Conservation (phyloP, 2,113 vertebrate species). For the Tautogolabrus adspersus region DNA sequence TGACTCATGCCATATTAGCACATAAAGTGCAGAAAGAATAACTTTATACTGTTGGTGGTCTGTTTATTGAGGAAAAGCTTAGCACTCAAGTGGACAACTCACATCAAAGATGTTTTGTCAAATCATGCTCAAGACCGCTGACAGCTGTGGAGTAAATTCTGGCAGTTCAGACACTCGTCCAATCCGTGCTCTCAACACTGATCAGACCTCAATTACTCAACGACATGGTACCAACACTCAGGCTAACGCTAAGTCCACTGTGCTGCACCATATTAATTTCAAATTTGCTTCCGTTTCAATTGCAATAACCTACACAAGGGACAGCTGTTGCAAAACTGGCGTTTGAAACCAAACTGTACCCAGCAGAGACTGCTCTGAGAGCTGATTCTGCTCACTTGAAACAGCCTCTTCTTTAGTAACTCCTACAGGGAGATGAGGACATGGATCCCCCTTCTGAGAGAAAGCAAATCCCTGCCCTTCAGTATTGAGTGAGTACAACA, state of each 20-base stretch:
- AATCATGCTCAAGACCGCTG: conserved; percentile 26
- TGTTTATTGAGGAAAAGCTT: conserved; percentile 18
- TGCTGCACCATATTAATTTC: conserved; percentile 51
- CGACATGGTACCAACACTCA: conserved; percentile 26
- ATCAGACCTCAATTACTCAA: conserved; percentile 66
- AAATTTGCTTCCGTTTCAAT: conserved; percentile 22
- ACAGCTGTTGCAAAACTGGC: not conserved
- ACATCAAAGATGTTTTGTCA: conserved; percentile 41
- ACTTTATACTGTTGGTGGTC: not conserved
- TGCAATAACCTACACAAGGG: conserved; percentile 5
- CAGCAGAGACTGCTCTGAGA: not conserved
- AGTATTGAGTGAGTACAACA: conserved; percentile 5
- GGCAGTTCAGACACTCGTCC: conserved; percentile 53
- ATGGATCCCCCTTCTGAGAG: not conserved
- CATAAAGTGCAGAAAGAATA: not conserved
- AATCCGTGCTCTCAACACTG: conserved; percentile 28
- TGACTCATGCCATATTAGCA: not conserved
- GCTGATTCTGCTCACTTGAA: conserved; percentile 8
- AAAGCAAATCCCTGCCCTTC: conserved; percentile 8
- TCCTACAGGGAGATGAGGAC: not conserved
- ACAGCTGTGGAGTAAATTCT: conserved; percentile 49
- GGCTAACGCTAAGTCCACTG: conserved; percentile 15
- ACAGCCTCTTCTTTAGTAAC: conserved; percentile 28
- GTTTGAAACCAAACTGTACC: conserved; percentile 3
- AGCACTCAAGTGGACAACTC: conserved; percentile 29